These are phyloP conservation scores for Homalodisca vitripennis DNA, from an alignment of 1,140 invertebrate species.

Conservation along the genomic window DNA sequence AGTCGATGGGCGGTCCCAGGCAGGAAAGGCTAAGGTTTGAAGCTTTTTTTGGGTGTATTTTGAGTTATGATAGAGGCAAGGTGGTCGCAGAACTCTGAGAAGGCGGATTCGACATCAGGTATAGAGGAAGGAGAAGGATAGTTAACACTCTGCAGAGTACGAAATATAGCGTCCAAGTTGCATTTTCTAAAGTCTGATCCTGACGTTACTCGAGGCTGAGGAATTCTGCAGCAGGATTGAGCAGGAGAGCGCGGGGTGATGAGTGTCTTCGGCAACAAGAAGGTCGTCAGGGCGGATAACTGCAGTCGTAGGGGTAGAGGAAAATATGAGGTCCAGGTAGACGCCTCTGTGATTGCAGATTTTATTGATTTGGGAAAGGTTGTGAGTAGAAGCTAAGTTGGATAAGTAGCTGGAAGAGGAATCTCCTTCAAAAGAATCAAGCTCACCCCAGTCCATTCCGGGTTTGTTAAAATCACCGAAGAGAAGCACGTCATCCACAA, in stretches of 20 bases:
- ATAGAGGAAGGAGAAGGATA: not conserved
- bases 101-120: not conserved
- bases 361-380: constrained; percentile 8
- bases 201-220: not conserved
- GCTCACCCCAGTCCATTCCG: constrained; percentile 1
- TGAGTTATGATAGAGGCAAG: not conserved
- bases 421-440: not conserved
- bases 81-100: not conserved
- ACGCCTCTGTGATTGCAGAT: constrained; percentile 7
- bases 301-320: not conserved
- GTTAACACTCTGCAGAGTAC: not conserved
- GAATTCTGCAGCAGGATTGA: not conserved
- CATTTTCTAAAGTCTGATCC: constrained; percentile 9
- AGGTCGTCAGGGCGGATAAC: not conserved
- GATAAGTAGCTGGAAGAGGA: not conserved
- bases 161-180: not conserved
- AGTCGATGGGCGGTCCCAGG: not conserved
- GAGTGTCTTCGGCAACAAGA: not conserved
- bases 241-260: not conserved
- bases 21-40: not conserved
- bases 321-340: constrained; percentile 12
- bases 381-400: constrained; percentile 1
- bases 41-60: not conserved
- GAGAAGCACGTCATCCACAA: not conserved
- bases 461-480: not conserved